Conservation (phyloP, 1,140 invertebrate species). For the Drosophila arizonae region DNA sequence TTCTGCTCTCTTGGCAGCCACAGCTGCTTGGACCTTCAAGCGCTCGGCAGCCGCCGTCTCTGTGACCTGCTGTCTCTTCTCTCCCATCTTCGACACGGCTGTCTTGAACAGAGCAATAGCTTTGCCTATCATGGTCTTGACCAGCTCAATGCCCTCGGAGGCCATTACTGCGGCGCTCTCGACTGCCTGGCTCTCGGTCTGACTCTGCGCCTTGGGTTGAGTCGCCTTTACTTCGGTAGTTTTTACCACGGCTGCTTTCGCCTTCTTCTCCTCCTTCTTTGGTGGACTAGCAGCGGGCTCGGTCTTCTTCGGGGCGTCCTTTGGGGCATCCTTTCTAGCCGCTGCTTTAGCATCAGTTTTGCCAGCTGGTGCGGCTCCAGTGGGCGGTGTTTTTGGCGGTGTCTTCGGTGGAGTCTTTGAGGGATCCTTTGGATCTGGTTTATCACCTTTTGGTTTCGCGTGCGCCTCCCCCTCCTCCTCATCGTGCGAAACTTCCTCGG, state of each 20-base stretch:
- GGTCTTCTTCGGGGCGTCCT: neutral
- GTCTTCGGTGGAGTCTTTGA: neutral
- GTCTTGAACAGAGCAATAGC: constrained; percentile 2
- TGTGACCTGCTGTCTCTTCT: constrained; percentile 1
- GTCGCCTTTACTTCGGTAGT: neutral
- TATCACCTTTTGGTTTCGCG: constrained; percentile 1
- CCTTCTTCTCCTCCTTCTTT: neutral
- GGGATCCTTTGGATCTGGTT: constrained; percentile 21
- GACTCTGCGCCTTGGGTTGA: neutral
- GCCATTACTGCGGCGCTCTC: constrained; percentile 25
- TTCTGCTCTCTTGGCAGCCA: neutral
- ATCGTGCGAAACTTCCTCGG: constrained; percentile 27
- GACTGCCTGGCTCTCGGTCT: neutral
- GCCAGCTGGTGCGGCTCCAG: neutral
- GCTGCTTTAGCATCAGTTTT: neutral
- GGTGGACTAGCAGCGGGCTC: neutral
- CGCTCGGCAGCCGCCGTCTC: neutral
- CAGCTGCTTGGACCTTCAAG: no score
- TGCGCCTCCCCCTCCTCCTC: constrained; percentile 10
- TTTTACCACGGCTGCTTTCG: neutral
- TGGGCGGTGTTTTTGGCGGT: constrained; percentile 1
- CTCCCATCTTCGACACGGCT: neutral
- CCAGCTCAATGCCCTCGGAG: constrained; percentile 23
- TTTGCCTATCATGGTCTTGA: constrained; percentile 24
- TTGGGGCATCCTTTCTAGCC: neutral